Base-by-base conservation (phyloP, 2,797 vertebrate species). In the Gila robusta region DNA sequence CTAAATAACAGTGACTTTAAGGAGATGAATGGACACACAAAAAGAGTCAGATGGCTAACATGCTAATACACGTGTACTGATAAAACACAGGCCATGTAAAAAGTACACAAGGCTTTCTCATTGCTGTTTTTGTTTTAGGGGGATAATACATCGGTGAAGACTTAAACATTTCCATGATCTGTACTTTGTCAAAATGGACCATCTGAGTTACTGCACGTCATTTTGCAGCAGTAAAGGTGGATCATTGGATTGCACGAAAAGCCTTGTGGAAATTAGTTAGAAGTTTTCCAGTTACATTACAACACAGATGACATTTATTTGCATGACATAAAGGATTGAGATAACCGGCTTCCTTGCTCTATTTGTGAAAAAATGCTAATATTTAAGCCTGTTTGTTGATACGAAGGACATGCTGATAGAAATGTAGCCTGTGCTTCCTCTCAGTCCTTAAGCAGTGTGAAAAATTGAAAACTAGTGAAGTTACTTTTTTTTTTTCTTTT, bases 111-210 rank as follows among this genome's bases (percentile, higher is more conserved):
- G 12, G n/a, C 62, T 37, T 49, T 71, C 32, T 79, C 44, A 10
- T 44, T 66, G 69, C 32, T 16, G 54, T 78, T 78, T 69, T 47
- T 47, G 44, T 47, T 88, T 82, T 62, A 28, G 14, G 4, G 56
- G 35, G 41, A 37, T 74, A 66, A 73, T 84, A 59, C 54, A 28
- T 81, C 39, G 23, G 5, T 6, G 17, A 67, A 74, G 56, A 52
- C 79, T 74, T 39, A 74, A 85, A 72, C 69, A 85, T 87, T 90
- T 89, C 81, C 82, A 84, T 88, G 81, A 82, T 66, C 73, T 87
- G 72, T 76, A 78, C 87, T 87, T 82, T 85, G 66, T 88, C 59
- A 88, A 69, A 85, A 69, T 84, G 23, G 10, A 79, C 71, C 72
- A 28, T 78, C 16, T 86, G 72, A 86, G 73, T 86, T 77, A 73